Conservation (phyloP, 2,797 vertebrate species). For the Heteromormyrus szaboi region DNA sequence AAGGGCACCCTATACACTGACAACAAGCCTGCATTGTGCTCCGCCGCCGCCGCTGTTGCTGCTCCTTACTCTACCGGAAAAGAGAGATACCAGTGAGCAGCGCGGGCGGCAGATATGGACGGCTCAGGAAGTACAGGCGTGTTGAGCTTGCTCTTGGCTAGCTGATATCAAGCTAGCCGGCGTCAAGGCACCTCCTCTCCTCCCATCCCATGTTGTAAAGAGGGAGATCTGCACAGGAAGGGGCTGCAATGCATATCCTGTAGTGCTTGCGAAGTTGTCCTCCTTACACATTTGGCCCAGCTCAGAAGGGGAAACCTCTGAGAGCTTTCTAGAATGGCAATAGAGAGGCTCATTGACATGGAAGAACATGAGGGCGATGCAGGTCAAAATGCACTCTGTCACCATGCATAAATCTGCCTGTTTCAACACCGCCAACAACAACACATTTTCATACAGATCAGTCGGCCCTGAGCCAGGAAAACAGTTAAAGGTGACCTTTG, state of each 20-base stretch:
- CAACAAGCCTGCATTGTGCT: constrained; percentile 26
- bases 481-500: not conserved
- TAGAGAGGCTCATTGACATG: not conserved
- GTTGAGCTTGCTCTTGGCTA: constrained; percentile 8
- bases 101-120: not conserved
- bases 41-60: constrained; percentile 24
- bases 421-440: not conserved
- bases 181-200: constrained; percentile 11
- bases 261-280: not conserved
- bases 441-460: not conserved
- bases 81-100: not conserved
- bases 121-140: constrained; percentile 21
- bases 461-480: not conserved
- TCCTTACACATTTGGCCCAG: not conserved
- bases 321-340: not conserved
- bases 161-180: constrained; percentile 22
- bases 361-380: not conserved
- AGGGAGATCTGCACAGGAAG: not conserved
- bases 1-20: constrained; percentile 48
- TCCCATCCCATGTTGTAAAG: not conserved
- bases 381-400: not conserved
- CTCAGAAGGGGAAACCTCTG: not conserved
- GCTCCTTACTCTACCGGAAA: constrained; percentile 6
- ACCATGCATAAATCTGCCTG: not conserved
- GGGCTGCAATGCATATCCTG: not conserved